Evolutionary conservation across 2,888 invertebrate species (phyloP).

Genomic region (Candidula unifasciata): DNA sequence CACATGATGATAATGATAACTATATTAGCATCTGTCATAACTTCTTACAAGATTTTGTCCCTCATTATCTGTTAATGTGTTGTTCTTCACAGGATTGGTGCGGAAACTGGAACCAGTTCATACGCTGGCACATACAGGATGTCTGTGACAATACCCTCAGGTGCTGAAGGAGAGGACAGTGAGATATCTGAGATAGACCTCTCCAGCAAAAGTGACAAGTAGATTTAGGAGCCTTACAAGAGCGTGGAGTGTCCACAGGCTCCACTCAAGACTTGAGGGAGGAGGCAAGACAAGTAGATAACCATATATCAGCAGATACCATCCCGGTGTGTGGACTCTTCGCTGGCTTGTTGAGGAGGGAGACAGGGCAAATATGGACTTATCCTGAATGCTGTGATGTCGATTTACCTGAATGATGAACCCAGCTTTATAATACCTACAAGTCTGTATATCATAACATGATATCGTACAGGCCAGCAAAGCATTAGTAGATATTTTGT

Average conservation of each 20-base stretch:
- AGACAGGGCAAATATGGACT: constrained; percentile 53
- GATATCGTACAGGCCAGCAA: too few species aligned
- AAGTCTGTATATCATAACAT: too few species aligned
- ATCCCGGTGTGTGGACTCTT: too few species aligned
- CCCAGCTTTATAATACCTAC: too few species aligned
- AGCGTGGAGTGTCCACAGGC: not conserved
- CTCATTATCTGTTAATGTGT: not conserved
- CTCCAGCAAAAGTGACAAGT: constrained; percentile 49
- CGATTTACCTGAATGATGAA: not conserved
- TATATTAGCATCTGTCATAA: not conserved
- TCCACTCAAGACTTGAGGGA: too few species aligned
- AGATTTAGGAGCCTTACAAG: not conserved
- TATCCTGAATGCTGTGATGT: not conserved
- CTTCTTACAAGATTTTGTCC: not conserved
- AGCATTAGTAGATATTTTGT: too few species aligned
- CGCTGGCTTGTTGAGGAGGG: too few species aligned
- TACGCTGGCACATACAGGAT: constrained; percentile 55
- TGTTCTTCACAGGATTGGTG: constrained; percentile 37
- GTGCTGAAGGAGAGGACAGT: constrained; percentile 61
- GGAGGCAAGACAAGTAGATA: too few species aligned
- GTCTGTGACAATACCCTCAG: constrained; percentile 70
- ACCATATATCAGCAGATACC: too few species aligned
- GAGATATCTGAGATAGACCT: constrained; percentile 67
- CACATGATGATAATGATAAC: too few species aligned
- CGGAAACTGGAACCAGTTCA: constrained; percentile 12